Evolutionary conservation across 2,888 invertebrate species (phyloP).

Genomic region (Holacanthella duospinosa): DNA sequence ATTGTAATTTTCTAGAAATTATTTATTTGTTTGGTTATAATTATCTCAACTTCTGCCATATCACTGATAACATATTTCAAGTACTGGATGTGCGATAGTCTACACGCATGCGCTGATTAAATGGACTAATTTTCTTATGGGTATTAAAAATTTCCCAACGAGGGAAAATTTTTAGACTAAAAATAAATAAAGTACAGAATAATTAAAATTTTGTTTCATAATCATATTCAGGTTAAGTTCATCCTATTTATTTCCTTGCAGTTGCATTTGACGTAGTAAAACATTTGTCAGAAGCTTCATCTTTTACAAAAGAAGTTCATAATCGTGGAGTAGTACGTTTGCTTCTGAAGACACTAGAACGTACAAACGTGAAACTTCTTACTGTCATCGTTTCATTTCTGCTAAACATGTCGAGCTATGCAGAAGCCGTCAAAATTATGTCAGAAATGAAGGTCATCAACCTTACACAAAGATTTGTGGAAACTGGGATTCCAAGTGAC

Average conservation of each 20-base stretch:
- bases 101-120: no score
- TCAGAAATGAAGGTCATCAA: constrained; percentile 66
- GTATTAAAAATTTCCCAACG: no score
- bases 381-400: constrained; percentile 85
- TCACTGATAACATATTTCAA: no score
- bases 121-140: no score
- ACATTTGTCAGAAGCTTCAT: constrained; percentile 89
- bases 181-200: no score
- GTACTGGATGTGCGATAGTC: no score
- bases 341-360: constrained; percentile 74
- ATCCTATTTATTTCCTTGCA: constrained; percentile 39
- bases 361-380: constrained; percentile 79
- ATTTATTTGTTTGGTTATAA: no score
- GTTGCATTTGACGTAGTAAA: constrained; percentile 85
- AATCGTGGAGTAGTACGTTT: constrained; percentile 82
- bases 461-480: constrained; percentile 45
- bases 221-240: no score
- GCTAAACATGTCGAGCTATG: constrained; percentile 86
- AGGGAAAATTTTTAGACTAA: no score
- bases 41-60: no score
- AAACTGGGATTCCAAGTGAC: not conserved
- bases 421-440: constrained; percentile 91
- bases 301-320: constrained; percentile 94
- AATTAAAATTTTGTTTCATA: no score
- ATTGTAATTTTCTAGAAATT: no score